Conservation (phyloP, 2,113 vertebrate genomes). For the Corythaeola cristata region DNA sequence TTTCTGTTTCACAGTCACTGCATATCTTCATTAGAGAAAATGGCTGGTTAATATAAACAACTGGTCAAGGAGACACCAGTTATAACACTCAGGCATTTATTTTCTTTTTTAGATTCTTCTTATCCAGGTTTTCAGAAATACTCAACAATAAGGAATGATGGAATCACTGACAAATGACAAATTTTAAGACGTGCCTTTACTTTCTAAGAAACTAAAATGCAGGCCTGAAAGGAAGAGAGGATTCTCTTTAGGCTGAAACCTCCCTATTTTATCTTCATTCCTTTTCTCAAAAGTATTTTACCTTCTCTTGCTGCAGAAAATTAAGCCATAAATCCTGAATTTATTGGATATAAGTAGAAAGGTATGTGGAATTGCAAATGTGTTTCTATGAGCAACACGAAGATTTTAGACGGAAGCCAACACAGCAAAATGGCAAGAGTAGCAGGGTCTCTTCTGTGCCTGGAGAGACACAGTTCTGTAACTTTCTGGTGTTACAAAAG, state of each 20-base stretch:
- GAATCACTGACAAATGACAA: not conserved
- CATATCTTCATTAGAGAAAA: not conserved
- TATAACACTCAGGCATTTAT: not conserved
- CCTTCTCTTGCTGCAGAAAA: not conserved
- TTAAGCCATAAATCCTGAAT: conserved; percentile 17
- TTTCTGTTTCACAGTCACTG: not conserved
- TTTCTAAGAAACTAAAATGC: not conserved
- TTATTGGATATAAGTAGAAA: not conserved
- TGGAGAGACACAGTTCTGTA: fast-evolving
- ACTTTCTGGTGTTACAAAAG: not conserved
- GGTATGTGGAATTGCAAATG: not conserved
- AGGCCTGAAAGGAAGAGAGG: not conserved
- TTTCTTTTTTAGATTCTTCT: not conserved
- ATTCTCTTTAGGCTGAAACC: not conserved
- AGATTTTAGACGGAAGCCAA: not conserved
- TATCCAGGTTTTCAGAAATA: not conserved
- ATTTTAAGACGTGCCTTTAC: not conserved
- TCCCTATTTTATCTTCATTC: not conserved
- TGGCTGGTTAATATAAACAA: not conserved
- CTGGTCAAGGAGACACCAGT: not conserved
- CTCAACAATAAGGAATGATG: not conserved
- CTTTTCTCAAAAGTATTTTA: not conserved
- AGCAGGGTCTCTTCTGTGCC: not conserved
- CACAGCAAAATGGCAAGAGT: not conserved
- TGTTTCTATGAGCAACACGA: not conserved